Percentiles rank a stretch among this genome's conserved stretches.
These are phyloP conservation scores for Microtus ochrogaster DNA, from an alignment of 2,113 vertebrate species.

Conservation along the genomic window DNA sequence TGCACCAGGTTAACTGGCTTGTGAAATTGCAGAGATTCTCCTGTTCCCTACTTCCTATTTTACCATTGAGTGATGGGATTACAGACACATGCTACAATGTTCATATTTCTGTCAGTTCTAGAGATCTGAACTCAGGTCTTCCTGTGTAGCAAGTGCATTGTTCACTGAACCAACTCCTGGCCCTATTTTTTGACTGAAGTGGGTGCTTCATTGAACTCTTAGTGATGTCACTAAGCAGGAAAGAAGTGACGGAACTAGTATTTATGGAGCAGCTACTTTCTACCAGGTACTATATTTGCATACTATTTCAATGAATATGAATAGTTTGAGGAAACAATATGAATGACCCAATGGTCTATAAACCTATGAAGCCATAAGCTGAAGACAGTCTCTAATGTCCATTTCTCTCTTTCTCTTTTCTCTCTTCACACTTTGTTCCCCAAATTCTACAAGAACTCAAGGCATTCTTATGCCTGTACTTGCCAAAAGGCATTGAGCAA, in stretches of 20 bases:
- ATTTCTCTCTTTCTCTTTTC: neutral
- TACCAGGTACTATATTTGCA: neutral
- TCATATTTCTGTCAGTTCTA: neutral
- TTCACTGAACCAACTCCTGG: neutral
- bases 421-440: neutral
- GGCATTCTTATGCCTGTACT: neutral
- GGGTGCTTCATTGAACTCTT: neutral
- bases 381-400: conserved; percentile 3
- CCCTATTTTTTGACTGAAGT: neutral
- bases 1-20: neutral
- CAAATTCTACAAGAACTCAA: neutral
- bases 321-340: neutral
- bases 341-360: conserved; percentile 4
- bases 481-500: conserved; percentile 7
- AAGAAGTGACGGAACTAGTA: neutral
- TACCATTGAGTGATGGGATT: neutral
- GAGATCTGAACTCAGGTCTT: neutral
- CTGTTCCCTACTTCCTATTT: neutral
- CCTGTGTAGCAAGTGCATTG: neutral
- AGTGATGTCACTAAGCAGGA: neutral
- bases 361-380: neutral
- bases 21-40: neutral
- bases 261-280: neutral
- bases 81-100: neutral
- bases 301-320: conserved; percentile 28